Percentiles rank a stretch among this genome's conserved stretches.
These are phyloP conservation scores for Oncorhynchus kisutch DNA, from an alignment of 2,113 vertebrate genomes.

Conservation along the genomic window DNA sequence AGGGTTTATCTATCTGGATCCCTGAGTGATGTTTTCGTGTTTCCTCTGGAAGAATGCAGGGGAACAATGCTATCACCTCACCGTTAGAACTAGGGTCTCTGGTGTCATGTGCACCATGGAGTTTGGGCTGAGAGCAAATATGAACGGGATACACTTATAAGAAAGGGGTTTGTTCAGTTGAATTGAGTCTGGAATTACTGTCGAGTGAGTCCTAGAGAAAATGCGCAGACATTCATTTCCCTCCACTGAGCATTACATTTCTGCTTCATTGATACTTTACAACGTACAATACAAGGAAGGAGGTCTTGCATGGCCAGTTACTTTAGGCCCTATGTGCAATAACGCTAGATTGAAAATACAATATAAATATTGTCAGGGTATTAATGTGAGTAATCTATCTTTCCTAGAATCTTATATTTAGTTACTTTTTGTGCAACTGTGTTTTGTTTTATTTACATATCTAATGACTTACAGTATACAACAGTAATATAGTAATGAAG, in stretches of 20 bases:
- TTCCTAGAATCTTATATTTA: too few species aligned
- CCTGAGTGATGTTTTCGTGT: constrained; percentile 81
- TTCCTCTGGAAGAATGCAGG: constrained; percentile 39
- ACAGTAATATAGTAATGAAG: too few species aligned
- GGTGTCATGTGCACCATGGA: constrained; percentile 2
- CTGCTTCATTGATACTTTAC: constrained; percentile 54
- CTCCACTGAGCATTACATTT: constrained; percentile 58
- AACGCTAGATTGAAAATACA: too few species aligned
- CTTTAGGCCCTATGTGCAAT: constrained; percentile 26
- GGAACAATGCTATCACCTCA: constrained; percentile 71
- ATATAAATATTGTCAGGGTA: too few species aligned
- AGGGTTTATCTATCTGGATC: constrained; percentile 78
- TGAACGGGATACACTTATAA: constrained; percentile 74
- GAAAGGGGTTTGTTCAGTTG: constrained; percentile 60
- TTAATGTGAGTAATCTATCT: too few species aligned
- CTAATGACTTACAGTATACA: too few species aligned
- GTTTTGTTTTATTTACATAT: too few species aligned
- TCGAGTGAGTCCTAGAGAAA: constrained; percentile 58
- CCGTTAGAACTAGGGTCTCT: constrained; percentile 46
- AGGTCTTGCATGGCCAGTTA: constrained; percentile 50
- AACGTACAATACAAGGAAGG: constrained; percentile 54
- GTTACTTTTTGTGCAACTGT: too few species aligned
- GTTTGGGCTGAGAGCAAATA: constrained; percentile 68
- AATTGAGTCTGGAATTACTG: constrained; percentile 73
- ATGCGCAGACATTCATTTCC: constrained; percentile 53